Conservation (phyloP, 2,797 vertebrate genomes). For the Amazona finschi region DNA sequence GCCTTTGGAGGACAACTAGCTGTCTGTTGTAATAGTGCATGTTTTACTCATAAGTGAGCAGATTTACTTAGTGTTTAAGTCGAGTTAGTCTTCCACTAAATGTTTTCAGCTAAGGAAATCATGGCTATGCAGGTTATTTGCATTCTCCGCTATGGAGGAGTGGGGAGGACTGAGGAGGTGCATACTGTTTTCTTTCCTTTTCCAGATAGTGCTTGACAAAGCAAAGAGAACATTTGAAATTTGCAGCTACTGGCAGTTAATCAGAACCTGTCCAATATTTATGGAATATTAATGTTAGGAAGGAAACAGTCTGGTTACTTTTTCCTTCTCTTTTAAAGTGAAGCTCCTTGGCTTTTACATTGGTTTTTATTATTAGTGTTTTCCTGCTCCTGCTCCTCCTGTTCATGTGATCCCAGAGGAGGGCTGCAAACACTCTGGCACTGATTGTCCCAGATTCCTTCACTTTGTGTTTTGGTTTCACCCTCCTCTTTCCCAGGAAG, state of each 20-base stretch:
- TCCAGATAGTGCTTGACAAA: not conserved
- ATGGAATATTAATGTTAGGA: constrained; percentile 7
- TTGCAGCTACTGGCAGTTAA: constrained; percentile 3
- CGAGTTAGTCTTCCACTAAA: constrained; percentile 58
- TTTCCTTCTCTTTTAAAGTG: constrained; percentile 11
- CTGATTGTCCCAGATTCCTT: not conserved
- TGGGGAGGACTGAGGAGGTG: not conserved
- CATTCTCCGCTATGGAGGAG: not conserved
- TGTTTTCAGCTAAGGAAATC: constrained; percentile 22
- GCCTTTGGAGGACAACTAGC: constrained; percentile 9
- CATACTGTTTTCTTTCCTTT: not conserved
- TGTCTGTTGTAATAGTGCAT: constrained; percentile 46
- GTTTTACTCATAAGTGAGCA: constrained; percentile 25
- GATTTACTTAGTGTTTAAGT: constrained; percentile 38
- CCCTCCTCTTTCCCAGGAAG: not conserved
- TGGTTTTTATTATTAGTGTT: not conserved
- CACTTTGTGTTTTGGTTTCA: not conserved
- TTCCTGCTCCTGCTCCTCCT: not conserved
- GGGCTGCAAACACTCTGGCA: not conserved
- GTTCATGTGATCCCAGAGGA: not conserved
- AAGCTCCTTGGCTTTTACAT: constrained; percentile 10
- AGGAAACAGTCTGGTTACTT: constrained; percentile 52
- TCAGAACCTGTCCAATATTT: constrained; percentile 20
- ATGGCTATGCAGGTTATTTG: constrained; percentile 20
- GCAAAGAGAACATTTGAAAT: not conserved